Base-by-base conservation (phyloP, 2,113 vertebrate genomes). In the Australoheros scitulus region DNA sequence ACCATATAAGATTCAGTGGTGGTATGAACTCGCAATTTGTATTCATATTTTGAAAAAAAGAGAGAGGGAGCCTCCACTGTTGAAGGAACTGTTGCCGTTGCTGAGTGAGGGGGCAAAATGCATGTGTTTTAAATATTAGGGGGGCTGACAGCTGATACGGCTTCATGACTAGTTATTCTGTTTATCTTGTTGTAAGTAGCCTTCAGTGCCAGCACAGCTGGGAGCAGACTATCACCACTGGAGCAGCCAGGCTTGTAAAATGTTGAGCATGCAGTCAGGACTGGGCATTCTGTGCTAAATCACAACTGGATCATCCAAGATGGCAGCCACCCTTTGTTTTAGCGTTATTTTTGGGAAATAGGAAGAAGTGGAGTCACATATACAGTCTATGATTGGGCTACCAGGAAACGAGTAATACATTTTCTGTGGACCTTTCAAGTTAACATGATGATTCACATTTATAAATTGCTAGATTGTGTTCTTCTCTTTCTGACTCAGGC, bases 251-350 rank as follows among this genome's bases (percentile, higher is more conserved):
- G 41, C 64, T 68, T 47, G 22, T 65, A 43, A 65, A 24, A 65
- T 17, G 63, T 68, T 1, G 63, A 47, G 63, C 7, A 15, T 6
- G 14, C 38, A 26, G 38, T 68, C 8, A 0, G 0, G 14, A 47
- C 38, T 17, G 38, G 63, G 36, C 0, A 24, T 24, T 43, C 63
- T 0, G 1, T 1, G 2, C 38, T 38, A 43, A 68, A 47, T 43
- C 64, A 47, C n/a, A 22, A 11, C 38, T 29, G 15, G 15, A 43
- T 38, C 43, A 70, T 70, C 43, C 43, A 50, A 52, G 65, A 13
- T 52, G 43, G 65, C 65, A 29, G 43, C 43, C 43, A 29, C 43
- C 24, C 47, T 50, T 29, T 15, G 6, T 52, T 70, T 52, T 70
- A 50, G 43, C 65, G 52, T 32, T 0, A 0, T 13, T 70, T 70